Conservation (phyloP, 1,140 invertebrate genomes). For the Venustaconcha ellipsiformis region DNA sequence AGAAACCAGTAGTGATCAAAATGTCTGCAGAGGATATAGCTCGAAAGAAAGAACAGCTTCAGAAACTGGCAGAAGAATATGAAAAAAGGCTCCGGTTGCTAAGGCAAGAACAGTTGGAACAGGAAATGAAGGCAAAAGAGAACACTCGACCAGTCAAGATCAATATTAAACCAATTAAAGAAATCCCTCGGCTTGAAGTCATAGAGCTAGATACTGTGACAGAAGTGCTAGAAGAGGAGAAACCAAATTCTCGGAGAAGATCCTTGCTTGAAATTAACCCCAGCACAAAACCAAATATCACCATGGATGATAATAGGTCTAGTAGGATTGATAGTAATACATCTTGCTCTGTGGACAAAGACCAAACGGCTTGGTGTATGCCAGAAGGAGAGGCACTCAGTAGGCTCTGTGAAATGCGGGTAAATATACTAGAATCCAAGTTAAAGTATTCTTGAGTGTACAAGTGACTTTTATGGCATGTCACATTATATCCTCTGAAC, state of each 20-base stretch:
- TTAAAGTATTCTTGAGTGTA: too few relatives aligned
- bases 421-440: too few relatives aligned
- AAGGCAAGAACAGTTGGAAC: conserved; percentile 35
- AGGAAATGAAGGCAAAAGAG: conserved; percentile 3
- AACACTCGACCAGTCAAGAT: conserved; percentile 5
- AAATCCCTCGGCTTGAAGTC: conserved; percentile 36
- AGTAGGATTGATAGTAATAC: too few relatives aligned
- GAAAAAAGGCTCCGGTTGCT: conserved; percentile 43
- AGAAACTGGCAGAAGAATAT: conserved; percentile 40
- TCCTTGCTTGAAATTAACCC: conserved; percentile 51
- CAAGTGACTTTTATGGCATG: too few relatives aligned
- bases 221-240: conserved; percentile 17
- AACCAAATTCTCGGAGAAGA: conserved; percentile 30
- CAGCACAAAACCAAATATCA: conserved; percentile 46
- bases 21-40: conserved; percentile 23
- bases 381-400: too few relatives aligned
- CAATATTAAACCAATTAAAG: background rate
- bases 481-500: too few relatives aligned
- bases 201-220: conserved; percentile 36
- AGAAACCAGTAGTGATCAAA: conserved; percentile 5
- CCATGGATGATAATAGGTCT: too few relatives aligned
- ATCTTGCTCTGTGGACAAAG: too few relatives aligned
- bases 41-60: conserved; percentile 42
- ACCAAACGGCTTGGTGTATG: too few relatives aligned
- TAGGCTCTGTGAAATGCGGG: too few relatives aligned